Evolutionary conservation across 2,797 vertebrate genomes (phyloP).

Genomic region (Otolemur crassicaudatus): DNA sequence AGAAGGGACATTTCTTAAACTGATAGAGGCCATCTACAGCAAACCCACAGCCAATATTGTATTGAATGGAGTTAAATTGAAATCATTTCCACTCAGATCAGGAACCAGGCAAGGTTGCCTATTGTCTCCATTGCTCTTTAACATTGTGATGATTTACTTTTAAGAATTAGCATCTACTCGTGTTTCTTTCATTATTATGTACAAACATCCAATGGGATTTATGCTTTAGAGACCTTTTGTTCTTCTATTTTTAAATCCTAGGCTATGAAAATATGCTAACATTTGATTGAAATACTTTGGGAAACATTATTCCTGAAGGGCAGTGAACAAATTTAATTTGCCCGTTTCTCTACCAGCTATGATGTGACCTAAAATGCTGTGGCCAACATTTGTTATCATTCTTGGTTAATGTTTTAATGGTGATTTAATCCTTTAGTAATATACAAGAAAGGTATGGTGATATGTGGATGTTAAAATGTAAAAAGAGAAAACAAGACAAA

Average conservation of each 20-base stretch:
- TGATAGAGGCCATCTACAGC: too few relatives aligned
- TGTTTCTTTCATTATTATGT: not conserved
- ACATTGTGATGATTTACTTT: not conserved
- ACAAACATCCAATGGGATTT: not conserved
- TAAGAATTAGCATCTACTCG: not conserved
- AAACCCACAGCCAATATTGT: too few relatives aligned
- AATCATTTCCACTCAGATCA: too few relatives aligned
- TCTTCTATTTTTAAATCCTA: slow-evolving; percentile 16
- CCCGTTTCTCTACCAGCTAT: not conserved
- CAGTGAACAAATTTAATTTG: not conserved
- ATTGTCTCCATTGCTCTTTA: too few relatives aligned
- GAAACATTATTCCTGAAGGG: slow-evolving; percentile 31
- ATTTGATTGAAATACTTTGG: not conserved
- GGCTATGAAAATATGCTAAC: not conserved
- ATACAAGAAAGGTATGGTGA: not conserved
- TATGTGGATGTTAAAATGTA: not conserved
- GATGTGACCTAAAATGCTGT: not conserved
- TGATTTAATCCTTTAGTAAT: not conserved
- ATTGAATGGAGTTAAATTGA: too few relatives aligned
- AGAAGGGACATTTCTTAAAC: too few relatives aligned
- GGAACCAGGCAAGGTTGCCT: too few relatives aligned
- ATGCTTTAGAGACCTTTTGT: not conserved
- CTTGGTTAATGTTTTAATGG: not conserved
- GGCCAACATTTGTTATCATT: not conserved
- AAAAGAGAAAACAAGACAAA: not conserved